These are phyloP conservation scores for Sphaerophoria rueppellii DNA, from an alignment of 2,888 invertebrate species.

Conservation along the genomic window DNA sequence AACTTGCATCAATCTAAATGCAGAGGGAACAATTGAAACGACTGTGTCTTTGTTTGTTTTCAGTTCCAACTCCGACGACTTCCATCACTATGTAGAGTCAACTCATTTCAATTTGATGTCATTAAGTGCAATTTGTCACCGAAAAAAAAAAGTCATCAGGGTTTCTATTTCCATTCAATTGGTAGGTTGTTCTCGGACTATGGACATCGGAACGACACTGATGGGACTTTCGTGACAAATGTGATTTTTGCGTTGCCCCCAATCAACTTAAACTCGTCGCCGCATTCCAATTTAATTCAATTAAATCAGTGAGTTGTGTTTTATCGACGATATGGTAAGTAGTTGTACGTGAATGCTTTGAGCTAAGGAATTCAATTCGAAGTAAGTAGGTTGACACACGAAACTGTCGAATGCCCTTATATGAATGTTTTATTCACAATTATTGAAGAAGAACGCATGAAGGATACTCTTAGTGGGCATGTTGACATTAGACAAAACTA, in stretches of 20 bases:
- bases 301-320: slow-evolving; percentile 64
- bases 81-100: background rate
- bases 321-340: slow-evolving; percentile 3
- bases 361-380: slow-evolving; percentile 35
- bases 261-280: slow-evolving; percentile 67
- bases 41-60: background rate
- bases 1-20: slow-evolving; percentile 52
- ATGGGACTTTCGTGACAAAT: slow-evolving; percentile 68
- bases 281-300: slow-evolving; percentile 73
- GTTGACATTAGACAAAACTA: background rate
- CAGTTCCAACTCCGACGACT: slow-evolving; percentile 8
- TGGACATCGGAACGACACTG: slow-evolving; percentile 1
- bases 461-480: slow-evolving; percentile 5
- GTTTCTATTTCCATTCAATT: slow-evolving; percentile 15
- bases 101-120: slow-evolving; percentile 71
- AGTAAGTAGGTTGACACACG: slow-evolving; percentile 57
- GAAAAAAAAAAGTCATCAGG: slow-evolving; percentile 23
- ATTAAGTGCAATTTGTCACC: slow-evolving; percentile 73
- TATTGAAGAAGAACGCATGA: slow-evolving; percentile 45
- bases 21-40: slow-evolving; percentile 64
- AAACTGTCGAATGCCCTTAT: slow-evolving; percentile 34
- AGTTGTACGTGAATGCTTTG: background rate
- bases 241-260: slow-evolving; percentile 64
- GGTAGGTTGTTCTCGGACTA: background rate
- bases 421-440: background rate